Conservation (phyloP, 2,113 vertebrate species). For the Chroicocephalus ridibundus region DNA sequence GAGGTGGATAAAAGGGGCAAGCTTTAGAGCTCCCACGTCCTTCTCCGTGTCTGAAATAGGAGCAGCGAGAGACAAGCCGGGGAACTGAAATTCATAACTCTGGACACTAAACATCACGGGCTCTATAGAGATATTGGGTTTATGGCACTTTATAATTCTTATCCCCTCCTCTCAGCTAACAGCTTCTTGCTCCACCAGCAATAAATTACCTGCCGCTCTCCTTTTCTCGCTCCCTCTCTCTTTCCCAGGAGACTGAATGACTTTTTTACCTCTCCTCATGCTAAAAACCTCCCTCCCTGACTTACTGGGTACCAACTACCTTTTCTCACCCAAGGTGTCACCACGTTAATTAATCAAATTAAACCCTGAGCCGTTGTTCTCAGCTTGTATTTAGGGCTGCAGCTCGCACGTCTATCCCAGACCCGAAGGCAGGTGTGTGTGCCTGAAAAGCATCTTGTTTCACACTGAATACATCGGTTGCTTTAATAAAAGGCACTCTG, state of each 20-base stretch:
- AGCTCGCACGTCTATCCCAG: not conserved
- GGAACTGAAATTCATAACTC: slow-evolving; percentile 4
- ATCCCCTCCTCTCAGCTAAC: slow-evolving; percentile 28
- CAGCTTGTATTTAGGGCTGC: not conserved
- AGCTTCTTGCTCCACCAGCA: slow-evolving; percentile 4
- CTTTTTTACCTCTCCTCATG: not conserved
- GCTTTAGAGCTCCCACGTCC: not conserved
- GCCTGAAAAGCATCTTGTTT: not conserved
- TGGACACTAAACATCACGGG: not conserved
- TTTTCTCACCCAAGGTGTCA: not conserved
- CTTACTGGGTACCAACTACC: not conserved
- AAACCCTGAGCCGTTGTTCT: not conserved
- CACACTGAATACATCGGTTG: not conserved
- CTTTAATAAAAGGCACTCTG: not conserved
- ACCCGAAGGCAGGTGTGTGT: not conserved
- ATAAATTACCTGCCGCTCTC: slow-evolving; percentile 12
- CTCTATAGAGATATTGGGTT: not conserved
- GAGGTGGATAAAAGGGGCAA: slow-evolving; percentile 27
- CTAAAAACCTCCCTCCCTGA: not conserved
- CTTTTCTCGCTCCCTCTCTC: not conserved
- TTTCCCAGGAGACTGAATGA: not conserved
- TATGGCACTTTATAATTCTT: slow-evolving; percentile 10
- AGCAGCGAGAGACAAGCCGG: not conserved
- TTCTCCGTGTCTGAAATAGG: slow-evolving; percentile 7
- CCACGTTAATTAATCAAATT: slow-evolving; percentile 4